Conservation (phyloP, 2,888 invertebrate species). For the Andrena camellia region DNA sequence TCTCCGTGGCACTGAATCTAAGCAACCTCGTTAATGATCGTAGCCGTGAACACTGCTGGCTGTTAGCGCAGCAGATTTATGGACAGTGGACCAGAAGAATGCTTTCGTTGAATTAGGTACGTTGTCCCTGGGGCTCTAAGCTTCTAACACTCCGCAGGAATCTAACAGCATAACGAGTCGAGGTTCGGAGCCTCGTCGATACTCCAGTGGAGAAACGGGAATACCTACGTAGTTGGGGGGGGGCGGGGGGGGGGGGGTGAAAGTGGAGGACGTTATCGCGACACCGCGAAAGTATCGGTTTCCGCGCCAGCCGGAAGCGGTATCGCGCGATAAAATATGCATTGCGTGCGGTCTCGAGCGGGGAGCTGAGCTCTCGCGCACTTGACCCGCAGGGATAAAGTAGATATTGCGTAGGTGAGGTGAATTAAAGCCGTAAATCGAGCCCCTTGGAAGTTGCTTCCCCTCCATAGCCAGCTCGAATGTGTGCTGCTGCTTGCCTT, state of each 20-base stretch:
- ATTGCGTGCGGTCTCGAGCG: constrained; percentile 57
- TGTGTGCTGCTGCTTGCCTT: constrained; percentile 6
- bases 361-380: constrained; percentile 40
- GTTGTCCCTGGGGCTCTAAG: too few relatives aligned
- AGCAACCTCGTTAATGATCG: background rate
- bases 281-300: constrained; percentile 1
- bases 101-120: too few relatives aligned
- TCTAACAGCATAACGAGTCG: background rate
- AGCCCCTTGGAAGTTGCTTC: constrained; percentile 10
- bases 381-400: constrained; percentile 47
- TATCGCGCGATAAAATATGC: constrained; percentile 61
- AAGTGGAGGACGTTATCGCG: constrained; percentile 21
- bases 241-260: background rate
- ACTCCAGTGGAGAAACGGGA: background rate
- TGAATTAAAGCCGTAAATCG: constrained; percentile 68
- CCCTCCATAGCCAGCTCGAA: background rate
- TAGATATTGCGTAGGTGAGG: constrained; percentile 58
- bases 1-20: background rate
- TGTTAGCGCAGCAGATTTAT: too few relatives aligned
- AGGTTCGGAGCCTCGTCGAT: background rate
- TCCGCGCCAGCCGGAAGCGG: background rate
- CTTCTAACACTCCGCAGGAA: too few relatives aligned
- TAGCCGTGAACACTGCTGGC: too few relatives aligned
- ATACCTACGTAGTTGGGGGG: background rate
- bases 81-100: too few relatives aligned